These are phyloP conservation scores for Oreochromis grahami DNA, from an alignment of 2,797 vertebrate genomes.

Conservation along the genomic window DNA sequence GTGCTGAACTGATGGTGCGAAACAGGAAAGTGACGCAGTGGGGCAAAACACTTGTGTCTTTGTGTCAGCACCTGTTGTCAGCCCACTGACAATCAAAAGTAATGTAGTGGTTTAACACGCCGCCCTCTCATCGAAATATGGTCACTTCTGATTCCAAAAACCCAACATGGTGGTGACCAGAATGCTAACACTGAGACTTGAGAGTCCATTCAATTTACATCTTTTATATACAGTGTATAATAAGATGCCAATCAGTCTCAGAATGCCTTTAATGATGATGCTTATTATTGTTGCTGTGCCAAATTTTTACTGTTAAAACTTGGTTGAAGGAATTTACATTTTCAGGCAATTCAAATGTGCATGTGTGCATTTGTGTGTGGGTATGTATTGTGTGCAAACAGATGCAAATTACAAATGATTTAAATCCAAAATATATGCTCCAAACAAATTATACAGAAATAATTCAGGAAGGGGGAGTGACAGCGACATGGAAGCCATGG, in stretches of 20 bases:
- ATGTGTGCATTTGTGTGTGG: not conserved
- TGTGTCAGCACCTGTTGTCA: accelerated
- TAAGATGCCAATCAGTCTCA: not conserved
- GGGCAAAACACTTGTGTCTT: not conserved
- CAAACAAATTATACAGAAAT: not conserved
- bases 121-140: not conserved
- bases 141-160: not conserved
- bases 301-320: not conserved
- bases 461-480: not conserved
- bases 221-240: not conserved
- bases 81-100: not conserved
- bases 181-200: not conserved
- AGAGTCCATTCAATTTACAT: not conserved
- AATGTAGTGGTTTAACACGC: not conserved
- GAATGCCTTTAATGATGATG: not conserved
- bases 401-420: not conserved
- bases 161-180: not conserved
- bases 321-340: not conserved
- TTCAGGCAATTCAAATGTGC: not conserved
- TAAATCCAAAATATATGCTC: not conserved
- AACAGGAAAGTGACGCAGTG: not conserved
- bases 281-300: not conserved
- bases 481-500: not conserved
- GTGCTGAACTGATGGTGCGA: not conserved
- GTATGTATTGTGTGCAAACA: not conserved